Evolutionary conservation across 2,113 vertebrate species (phyloP).

Genomic region (Antechinus flavipes): DNA sequence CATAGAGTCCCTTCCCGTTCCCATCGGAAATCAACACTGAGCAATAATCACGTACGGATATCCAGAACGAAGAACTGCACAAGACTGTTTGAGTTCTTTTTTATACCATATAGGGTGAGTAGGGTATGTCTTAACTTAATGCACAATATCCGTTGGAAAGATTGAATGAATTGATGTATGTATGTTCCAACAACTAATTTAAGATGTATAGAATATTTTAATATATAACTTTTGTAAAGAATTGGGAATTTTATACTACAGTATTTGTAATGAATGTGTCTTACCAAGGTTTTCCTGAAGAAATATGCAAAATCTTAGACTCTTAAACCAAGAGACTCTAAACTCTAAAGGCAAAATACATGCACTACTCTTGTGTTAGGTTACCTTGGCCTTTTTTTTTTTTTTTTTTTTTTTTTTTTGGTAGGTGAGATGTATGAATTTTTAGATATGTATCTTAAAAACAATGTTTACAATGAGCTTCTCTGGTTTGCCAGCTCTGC

Average conservation of each 20-base stretch:
- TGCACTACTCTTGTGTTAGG: slow-evolving; percentile 84
- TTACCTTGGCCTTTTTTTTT: slow-evolving; percentile 65
- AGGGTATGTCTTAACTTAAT: slow-evolving; percentile 49
- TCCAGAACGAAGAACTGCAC: slow-evolving; percentile 50
- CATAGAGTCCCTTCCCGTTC: slow-evolving; percentile 42
- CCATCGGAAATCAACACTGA: slow-evolving; percentile 55
- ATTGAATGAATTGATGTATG: slow-evolving; percentile 75
- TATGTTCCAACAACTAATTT: slow-evolving; percentile 86
- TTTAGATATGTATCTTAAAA: slow-evolving; percentile 78
- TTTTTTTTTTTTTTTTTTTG: slow-evolving; percentile 48
- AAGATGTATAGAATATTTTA: slow-evolving; percentile 90
- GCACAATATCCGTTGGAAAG: slow-evolving; percentile 67
- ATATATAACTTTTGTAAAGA: slow-evolving; percentile 90
- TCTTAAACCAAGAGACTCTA: slow-evolving; percentile 61
- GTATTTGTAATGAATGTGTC: slow-evolving; percentile 86
- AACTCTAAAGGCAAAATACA: slow-evolving; percentile 83
- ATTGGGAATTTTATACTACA: slow-evolving; percentile 86
- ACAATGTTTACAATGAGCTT: slow-evolving; percentile 85
- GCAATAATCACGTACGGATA: slow-evolving; percentile 57
- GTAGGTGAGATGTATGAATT: slow-evolving; percentile 79
- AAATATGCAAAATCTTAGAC: slow-evolving; percentile 85
- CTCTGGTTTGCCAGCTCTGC: slow-evolving; percentile 78
- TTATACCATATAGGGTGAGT: slow-evolving; percentile 42
- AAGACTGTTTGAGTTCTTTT: slow-evolving; percentile 32
- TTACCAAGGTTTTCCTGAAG: slow-evolving; percentile 80